Conservation (phyloP, 2,797 vertebrate species). For the Gila robusta region DNA sequence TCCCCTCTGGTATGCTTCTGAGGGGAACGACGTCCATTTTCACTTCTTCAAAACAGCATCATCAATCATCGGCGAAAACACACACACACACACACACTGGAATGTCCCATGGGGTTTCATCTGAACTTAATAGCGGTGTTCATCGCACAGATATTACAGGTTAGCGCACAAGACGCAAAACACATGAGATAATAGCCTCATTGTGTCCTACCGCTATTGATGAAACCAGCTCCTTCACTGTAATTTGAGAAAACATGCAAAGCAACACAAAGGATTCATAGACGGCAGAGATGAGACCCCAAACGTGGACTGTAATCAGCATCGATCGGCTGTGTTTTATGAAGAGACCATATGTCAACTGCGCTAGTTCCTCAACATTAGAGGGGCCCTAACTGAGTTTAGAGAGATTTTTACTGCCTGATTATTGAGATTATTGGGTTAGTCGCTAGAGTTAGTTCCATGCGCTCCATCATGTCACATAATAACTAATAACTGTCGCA, state of each 20-base stretch:
- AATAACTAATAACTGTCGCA: background rate
- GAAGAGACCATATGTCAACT: conserved; percentile 42
- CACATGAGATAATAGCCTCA: conserved; percentile 41
- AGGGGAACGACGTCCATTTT: conserved; percentile 70
- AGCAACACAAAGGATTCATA: conserved; percentile 44
- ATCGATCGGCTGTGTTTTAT: conserved; percentile 30
- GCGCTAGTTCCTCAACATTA: conserved; percentile 32
- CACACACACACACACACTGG: conserved; percentile 40
- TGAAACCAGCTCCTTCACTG: conserved; percentile 49
- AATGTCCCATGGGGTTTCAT: conserved; percentile 76
- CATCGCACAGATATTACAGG: conserved; percentile 62
- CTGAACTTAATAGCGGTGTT: conserved; percentile 75
- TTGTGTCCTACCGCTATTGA: conserved; percentile 60
- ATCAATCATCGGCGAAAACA: conserved; percentile 75
- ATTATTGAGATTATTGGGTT: conserved; percentile 27
- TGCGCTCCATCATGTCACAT: background rate
- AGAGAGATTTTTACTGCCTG: conserved; percentile 16
- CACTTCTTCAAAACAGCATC: conserved; percentile 81
- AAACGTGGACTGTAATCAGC: conserved; percentile 35
- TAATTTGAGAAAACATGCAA: conserved; percentile 43
- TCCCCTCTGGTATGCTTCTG: conserved; percentile 75
- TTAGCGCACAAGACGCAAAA: conserved; percentile 61
- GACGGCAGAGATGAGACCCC: conserved; percentile 23
- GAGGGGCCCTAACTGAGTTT: conserved; percentile 24
- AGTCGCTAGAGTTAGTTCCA: background rate